Conservation (phyloP, 2,888 invertebrate genomes). For the Rhamnusium bicolor region DNA sequence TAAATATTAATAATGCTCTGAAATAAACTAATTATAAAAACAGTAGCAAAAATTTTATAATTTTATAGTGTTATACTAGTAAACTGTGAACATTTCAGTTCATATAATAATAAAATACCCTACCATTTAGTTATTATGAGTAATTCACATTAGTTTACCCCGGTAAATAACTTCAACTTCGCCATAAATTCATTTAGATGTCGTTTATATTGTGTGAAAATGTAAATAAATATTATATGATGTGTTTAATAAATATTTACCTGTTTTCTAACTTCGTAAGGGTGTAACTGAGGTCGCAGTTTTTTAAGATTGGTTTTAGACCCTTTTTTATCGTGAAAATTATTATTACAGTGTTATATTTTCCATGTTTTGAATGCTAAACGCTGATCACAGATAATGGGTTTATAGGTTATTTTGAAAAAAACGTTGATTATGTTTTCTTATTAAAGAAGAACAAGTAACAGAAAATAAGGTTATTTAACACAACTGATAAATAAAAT, state of each 20-base stretch:
- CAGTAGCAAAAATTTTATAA: conserved; percentile 33
- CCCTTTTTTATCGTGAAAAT: background rate
- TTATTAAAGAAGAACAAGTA: too few species aligned
- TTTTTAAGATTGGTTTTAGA: background rate
- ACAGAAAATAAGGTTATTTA: too few species aligned
- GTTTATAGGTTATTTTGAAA: too few species aligned
- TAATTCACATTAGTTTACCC: conserved; percentile 14
- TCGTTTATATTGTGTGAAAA: conserved; percentile 7
- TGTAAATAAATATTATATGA: conserved; percentile 1
- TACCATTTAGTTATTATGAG: background rate
- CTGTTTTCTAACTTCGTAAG: background rate
- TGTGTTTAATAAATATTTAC: conserved; percentile 13
- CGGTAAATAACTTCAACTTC: background rate
- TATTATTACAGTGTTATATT: too few species aligned
- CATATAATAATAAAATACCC: conserved; percentile 22
- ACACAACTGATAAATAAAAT: too few species aligned
- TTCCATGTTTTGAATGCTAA: too few species aligned
- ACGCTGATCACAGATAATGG: too few species aligned
- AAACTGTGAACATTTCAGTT: conserved; percentile 29
- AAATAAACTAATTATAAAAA: conserved; percentile 15
- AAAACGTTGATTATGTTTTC: too few species aligned
- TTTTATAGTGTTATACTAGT: conserved; percentile 23
- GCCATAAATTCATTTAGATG: conserved; percentile 9
- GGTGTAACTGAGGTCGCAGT: background rate
- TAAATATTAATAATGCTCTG: conserved; percentile 1